Percentiles rank a stretch among this genome's conserved stretches.
phyloP scores from a whole-genome alignment of 2,113 vertebrate species.

The Pelodiscus sinensis region DNA sequence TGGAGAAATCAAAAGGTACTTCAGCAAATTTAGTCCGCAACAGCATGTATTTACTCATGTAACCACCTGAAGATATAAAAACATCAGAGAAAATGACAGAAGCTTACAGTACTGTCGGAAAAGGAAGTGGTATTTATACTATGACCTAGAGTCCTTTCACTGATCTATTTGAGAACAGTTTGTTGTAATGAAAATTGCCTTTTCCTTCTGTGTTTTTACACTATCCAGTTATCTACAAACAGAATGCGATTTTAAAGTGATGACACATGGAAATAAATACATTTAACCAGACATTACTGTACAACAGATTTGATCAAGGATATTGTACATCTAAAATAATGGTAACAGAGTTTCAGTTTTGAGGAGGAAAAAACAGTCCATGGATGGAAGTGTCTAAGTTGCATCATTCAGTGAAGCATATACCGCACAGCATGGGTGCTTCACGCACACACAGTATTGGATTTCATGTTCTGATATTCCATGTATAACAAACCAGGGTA shows the following conservation, averaged over 20 bases:
- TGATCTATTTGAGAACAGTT: background rate
- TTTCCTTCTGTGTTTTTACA: background rate
- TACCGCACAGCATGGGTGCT: background rate
- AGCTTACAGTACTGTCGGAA: background rate
- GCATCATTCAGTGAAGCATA: background rate
- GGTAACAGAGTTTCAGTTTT: background rate
- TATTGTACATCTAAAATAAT: conserved; percentile 24
- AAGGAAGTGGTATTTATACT: conserved; percentile 8
- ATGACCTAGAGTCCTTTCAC: conserved; percentile 15
- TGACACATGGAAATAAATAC: conserved; percentile 70
- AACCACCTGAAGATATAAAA: background rate
- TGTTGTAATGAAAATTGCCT: background rate
- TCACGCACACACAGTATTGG: background rate
- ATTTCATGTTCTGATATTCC: background rate
- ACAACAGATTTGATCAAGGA: conserved; percentile 39
- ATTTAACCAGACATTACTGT: conserved; percentile 19
- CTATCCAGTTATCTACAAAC: conserved; percentile 25
- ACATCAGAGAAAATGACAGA: background rate
- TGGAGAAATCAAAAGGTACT: background rate
- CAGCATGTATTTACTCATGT: conserved; percentile 16
- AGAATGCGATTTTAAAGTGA: conserved; percentile 53
- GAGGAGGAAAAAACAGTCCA: conserved; percentile 1
- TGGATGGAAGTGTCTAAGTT: background rate
- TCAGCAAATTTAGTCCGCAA: background rate
- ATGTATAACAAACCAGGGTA: background rate